Evolutionary conservation across 2,113 vertebrate species (phyloP).

Genomic region (Prionailurus bengalensis): DNA sequence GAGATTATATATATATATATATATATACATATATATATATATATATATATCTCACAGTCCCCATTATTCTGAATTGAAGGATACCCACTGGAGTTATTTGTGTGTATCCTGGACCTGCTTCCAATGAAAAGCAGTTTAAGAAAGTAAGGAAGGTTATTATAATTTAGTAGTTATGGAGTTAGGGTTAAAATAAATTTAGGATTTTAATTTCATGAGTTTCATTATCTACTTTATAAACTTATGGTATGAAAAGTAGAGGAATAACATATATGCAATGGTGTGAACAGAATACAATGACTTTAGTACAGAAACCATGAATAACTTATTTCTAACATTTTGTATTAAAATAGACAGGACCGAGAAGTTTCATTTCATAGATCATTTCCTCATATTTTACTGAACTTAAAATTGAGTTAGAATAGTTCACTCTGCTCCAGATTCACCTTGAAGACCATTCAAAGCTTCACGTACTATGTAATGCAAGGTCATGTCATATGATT

Average conservation of each 20-base stretch:
- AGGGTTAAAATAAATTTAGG: neutral
- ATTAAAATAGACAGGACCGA: slow-evolving; percentile 42
- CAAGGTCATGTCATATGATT: neutral
- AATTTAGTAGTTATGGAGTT: neutral
- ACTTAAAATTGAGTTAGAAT: slow-evolving; percentile 56
- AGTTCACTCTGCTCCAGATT: neutral
- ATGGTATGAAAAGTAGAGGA: neutral
- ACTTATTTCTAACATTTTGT: slow-evolving; percentile 51
- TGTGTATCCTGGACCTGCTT: neutral
- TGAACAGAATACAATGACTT: neutral
- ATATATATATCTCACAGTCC: neutral
- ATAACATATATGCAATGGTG: neutral
- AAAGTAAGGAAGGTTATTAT: neutral
- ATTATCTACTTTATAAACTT: neutral
- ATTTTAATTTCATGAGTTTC: slow-evolving; percentile 7
- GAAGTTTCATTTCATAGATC: slow-evolving; percentile 58
- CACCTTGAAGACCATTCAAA: slow-evolving; percentile 8
- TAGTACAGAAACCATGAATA: neutral
- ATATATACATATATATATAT: too few relatives aligned
- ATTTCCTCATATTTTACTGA: slow-evolving; percentile 59
- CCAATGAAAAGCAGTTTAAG: neutral
- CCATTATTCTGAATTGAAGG: neutral
- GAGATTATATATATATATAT: too few relatives aligned
- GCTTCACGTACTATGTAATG: neutral
- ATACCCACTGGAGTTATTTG: neutral